Evolutionary conservation across 2,888 invertebrate species (phyloP).

Genomic region (Metacarcinus magister): DNA sequence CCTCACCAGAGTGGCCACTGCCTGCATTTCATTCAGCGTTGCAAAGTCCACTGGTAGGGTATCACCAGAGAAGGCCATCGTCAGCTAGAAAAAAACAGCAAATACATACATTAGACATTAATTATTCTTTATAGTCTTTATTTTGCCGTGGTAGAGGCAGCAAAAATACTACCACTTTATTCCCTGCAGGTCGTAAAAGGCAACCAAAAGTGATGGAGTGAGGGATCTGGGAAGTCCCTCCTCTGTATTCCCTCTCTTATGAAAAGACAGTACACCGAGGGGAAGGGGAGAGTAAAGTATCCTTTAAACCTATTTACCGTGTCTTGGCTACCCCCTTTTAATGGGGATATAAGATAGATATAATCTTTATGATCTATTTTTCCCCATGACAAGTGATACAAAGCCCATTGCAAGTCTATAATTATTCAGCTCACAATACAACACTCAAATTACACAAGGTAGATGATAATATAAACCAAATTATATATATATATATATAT

Average conservation of each 20-base stretch:
- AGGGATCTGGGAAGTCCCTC: no score
- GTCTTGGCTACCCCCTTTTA: no score
- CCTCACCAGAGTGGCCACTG: slow-evolving; percentile 66
- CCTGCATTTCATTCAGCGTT: slow-evolving; percentile 73
- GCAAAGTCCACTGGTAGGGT: slow-evolving; percentile 57
- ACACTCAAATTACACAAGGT: neutral
- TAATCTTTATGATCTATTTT: neutral
- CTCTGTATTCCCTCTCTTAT: no score
- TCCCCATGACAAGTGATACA: neutral
- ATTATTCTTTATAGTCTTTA: neutral
- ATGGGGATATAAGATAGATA: no score
- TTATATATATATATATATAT: neutral
- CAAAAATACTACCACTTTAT: no score
- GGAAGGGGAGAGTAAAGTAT: no score
- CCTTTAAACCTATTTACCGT: no score
- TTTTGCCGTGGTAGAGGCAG: neutral
- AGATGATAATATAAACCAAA: neutral
- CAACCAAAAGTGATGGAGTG: no score
- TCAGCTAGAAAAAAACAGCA: slow-evolving; percentile 68
- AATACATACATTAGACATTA: neutral
- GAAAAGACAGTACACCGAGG: no score
- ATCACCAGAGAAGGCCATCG: slow-evolving; percentile 64
- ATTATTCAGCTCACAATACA: no score
- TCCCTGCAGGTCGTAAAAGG: no score
- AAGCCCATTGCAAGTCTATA: no score